These are phyloP conservation scores for Leucophenga maculata DNA, from an alignment of 2,888 invertebrate genomes.

Conservation along the genomic window DNA sequence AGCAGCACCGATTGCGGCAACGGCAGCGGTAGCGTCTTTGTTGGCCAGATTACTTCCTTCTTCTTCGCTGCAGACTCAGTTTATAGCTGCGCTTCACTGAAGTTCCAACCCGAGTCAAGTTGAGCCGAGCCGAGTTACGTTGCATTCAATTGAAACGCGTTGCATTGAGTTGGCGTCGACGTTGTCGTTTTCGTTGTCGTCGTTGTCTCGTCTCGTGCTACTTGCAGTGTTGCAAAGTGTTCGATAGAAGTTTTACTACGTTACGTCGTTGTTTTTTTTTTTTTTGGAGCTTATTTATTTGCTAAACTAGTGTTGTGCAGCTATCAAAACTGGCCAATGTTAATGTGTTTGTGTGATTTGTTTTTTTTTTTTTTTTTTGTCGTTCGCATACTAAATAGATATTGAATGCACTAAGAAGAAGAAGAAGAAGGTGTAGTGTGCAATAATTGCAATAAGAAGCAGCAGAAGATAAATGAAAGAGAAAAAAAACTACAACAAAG, in stretches of 20 bases:
- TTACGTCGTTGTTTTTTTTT: no score
- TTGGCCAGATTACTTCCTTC: conserved; percentile 35
- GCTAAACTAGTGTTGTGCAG: no score
- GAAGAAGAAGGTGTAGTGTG: conserved; percentile 50
- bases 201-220: conserved; percentile 13
- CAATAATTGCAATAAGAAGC: conserved; percentile 20
- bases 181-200: conserved; percentile 13
- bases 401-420: conserved; percentile 40
- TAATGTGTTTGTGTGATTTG: conserved; percentile 32
- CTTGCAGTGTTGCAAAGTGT: conserved; percentile 47
- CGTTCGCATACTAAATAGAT: conserved; percentile 17
- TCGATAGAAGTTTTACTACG: conserved; percentile 21
- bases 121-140: neutral
- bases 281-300: no score
- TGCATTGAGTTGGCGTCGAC: neutral
- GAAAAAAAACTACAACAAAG: conserved; percentile 25
- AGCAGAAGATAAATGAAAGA: conserved; percentile 11
- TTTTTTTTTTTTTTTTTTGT: conserved; percentile 30
- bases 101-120: conserved; percentile 47
- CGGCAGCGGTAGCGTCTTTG: neutral
- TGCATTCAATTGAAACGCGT: no score
- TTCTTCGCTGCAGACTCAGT: conserved; percentile 42
- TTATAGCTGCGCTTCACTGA: conserved; percentile 68
- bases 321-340: neutral
- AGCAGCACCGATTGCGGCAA: conserved; percentile 27